phyloP scores from a whole-genome alignment of 2,888 invertebrate species.

The Drosophila nigricruria region DNA sequence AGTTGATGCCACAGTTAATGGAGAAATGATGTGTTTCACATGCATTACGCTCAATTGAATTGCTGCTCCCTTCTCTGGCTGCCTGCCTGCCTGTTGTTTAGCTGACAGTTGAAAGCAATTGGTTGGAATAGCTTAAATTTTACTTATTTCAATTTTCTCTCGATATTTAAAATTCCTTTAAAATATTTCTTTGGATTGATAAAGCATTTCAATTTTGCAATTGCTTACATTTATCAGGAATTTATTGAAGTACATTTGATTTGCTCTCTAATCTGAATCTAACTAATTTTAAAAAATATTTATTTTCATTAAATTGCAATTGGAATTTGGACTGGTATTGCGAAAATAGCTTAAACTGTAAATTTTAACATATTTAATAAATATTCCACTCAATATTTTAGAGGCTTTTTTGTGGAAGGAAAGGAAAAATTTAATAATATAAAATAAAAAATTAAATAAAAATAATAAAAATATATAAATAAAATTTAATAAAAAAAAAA shows the following conservation, averaged over 20 bases:
- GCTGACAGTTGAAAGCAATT: conserved; percentile 5
- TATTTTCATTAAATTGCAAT: background rate
- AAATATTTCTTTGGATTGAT: background rate
- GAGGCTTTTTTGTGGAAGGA: no score
- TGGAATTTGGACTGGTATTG: background rate
- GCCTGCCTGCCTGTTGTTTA: background rate
- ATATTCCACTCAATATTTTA: no score
- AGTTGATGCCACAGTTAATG: conserved; percentile 30
- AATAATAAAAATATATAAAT: no score
- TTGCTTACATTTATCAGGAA: background rate
- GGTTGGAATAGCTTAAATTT: background rate
- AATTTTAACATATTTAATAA: no score
- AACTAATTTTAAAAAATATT: background rate
- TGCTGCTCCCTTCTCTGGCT: background rate
- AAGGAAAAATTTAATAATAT: no score
- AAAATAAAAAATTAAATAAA: no score
- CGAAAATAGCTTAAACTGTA: no score
- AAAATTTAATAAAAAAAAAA: no score
- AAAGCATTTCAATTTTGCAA: background rate
- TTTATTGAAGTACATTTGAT: background rate
- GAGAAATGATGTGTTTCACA: conserved; percentile 22
- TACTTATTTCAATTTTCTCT: background rate
- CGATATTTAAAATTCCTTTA: no score
- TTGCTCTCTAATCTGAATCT: background rate
- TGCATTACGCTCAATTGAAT: conserved; percentile 14